Evolutionary conservation across 64 coral and sea anemone species (phyloP).

Genomic region (Pocillopora damicornis): DNA sequence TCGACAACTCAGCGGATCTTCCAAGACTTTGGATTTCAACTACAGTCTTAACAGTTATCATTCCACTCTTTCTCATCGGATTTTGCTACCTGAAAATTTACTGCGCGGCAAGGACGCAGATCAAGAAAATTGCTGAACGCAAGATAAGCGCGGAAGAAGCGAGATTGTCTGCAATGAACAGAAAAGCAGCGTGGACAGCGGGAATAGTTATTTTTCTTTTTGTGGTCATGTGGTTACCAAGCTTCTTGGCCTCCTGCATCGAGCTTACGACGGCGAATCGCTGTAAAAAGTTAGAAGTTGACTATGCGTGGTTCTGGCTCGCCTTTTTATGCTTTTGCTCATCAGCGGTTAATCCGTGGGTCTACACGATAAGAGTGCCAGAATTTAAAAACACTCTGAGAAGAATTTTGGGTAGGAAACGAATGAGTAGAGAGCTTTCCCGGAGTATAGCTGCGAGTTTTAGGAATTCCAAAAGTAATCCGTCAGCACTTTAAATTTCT

Average conservation of each 20-base stretch:
- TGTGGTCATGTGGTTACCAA: conserved; percentile 52
- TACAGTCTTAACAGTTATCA: conserved; percentile 29
- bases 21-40: conserved; percentile 50
- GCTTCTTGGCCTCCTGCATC: conserved; percentile 24
- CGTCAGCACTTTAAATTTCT: not conserved
- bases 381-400: conserved; percentile 37
- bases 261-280: conserved; percentile 20
- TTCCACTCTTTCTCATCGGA: conserved; percentile 42
- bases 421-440: conserved; percentile 12
- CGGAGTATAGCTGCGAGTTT: conserved; percentile 5
- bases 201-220: conserved; percentile 52
- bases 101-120: conserved; percentile 24
- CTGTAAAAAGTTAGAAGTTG: conserved; percentile 16
- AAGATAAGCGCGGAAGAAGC: conserved; percentile 18
- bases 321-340: conserved; percentile 42
- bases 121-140: conserved; percentile 40
- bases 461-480: not conserved
- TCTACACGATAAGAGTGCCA: conserved; percentile 47
- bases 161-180: conserved; percentile 15
- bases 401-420: conserved; percentile 1
- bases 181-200: conserved; percentile 51
- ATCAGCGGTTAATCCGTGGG: conserved; percentile 50
- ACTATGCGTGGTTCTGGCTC: conserved; percentile 59
- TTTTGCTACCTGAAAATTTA: conserved; percentile 55
- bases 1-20: not conserved